Percentiles rank a stretch among this genome's conserved stretches.
These are phyloP conservation scores for Popillia japonica DNA, from an alignment of 1,140 invertebrate genomes.

Conservation along the genomic window DNA sequence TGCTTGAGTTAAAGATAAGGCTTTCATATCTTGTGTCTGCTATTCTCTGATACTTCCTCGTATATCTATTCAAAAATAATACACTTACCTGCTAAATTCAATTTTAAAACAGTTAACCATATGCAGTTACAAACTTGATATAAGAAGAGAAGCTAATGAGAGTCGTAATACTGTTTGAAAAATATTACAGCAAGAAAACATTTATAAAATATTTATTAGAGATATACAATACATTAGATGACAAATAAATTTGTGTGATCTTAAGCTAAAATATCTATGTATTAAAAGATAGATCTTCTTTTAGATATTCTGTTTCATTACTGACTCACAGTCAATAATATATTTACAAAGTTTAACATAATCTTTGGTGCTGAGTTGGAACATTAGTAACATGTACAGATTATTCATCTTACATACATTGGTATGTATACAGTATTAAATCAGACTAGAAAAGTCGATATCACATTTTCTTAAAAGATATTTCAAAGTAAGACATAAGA, in stretches of 20 bases:
- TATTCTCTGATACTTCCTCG: no score
- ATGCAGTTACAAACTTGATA: no score
- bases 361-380: slow-evolving; percentile 26
- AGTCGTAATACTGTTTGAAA: no score
- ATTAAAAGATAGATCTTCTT: slow-evolving; percentile 18
- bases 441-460: slow-evolving; percentile 26
- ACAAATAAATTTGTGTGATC: slow-evolving; percentile 11
- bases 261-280: slow-evolving; percentile 15
- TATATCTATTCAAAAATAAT: no score
- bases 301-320: not conserved
- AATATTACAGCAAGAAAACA: not conserved
- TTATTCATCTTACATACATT: not conserved
- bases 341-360: not conserved
- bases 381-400: not conserved
- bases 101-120: no score
- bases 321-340: not conserved
- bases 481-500: not conserved
- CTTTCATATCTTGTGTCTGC: no score
- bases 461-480: slow-evolving; percentile 19
- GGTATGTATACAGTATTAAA: slow-evolving; percentile 3
- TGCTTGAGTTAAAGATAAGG: no score
- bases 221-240: not conserved
- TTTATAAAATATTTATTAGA: slow-evolving; percentile 31
- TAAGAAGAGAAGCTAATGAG: no score
- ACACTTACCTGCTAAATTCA: no score